Evolutionary conservation across 1,140 invertebrate species (phyloP).

Genomic region (Drosophila kikkawai): DNA sequence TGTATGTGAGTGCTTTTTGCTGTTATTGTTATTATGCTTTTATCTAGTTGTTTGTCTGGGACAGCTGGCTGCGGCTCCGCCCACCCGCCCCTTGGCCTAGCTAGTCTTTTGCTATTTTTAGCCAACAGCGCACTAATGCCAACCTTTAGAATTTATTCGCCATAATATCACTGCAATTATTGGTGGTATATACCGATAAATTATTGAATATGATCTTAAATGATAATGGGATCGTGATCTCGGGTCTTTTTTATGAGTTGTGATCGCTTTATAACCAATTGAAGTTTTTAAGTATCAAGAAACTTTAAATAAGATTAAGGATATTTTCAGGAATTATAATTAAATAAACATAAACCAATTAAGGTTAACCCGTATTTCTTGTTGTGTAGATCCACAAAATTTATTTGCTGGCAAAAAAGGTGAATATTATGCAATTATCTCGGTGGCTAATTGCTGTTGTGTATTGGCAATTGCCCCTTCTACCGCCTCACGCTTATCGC

Average conservation of each 20-base stretch:
- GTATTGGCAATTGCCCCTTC: not conserved
- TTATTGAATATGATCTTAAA: not conserved
- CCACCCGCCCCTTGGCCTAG: constrained; percentile 11
- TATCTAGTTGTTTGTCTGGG: constrained; percentile 54
- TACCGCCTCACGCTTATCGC: constrained; percentile 23
- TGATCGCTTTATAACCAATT: not conserved
- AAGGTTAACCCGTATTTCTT: not conserved
- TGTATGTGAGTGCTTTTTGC: constrained; percentile 10
- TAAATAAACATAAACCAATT: not conserved
- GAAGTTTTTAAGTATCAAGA: no score
- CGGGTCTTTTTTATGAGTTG: not conserved
- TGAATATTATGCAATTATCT: constrained; percentile 26
- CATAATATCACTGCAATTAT: constrained; percentile 25
- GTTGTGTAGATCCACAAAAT: not conserved
- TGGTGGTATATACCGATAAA: not conserved
- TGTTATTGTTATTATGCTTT: constrained; percentile 37
- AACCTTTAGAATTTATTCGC: constrained; percentile 50
- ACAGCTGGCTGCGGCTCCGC: constrained; percentile 46
- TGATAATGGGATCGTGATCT: not conserved
- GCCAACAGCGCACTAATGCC: constrained; percentile 12
- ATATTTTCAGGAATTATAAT: not conserved
- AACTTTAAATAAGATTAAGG: not conserved
- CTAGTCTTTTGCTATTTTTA: constrained; percentile 60
- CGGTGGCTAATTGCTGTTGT: constrained; percentile 20
- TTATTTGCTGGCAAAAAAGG: constrained; percentile 1